A percentile compares a stretch with the other conserved stretches of the same genome.
phyloP scores from a whole-genome alignment of 2,797 vertebrate species.

The Sebastes dallii region DNA sequence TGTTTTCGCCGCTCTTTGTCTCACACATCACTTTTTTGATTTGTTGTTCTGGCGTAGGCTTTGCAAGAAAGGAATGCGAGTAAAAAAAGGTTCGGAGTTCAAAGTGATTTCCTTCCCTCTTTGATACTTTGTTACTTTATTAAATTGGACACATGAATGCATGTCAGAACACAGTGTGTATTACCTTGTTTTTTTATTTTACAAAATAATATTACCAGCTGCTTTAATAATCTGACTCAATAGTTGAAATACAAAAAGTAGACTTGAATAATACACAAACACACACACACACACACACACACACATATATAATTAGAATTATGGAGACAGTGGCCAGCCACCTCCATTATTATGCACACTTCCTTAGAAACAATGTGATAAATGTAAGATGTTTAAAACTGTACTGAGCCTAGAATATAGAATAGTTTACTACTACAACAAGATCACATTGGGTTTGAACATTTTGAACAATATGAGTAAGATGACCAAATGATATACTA shows the following conservation, averaged over 20 bases:
- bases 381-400: no score
- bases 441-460: neutral
- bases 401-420: neutral
- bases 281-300: neutral
- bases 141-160: slow-evolving; percentile 37
- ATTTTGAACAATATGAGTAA: neutral
- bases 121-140: slow-evolving; percentile 24
- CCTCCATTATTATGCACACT: neutral
- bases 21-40: slow-evolving; percentile 43
- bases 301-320: neutral
- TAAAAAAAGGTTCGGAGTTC: slow-evolving; percentile 36
- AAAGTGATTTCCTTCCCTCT: slow-evolving; percentile 50
- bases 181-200: slow-evolving; percentile 19
- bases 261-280: neutral
- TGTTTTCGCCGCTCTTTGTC: slow-evolving; percentile 44
- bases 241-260: neutral
- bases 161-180: slow-evolving; percentile 27
- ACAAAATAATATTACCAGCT: neutral
- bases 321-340: neutral
- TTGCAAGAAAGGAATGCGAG: slow-evolving; percentile 11
- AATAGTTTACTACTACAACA: neutral
- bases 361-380: no score
- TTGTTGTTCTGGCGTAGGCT: slow-evolving; percentile 38
- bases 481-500: neutral
- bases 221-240: slow-evolving; percentile 14